Evolutionary conservation across 2,797 vertebrate genomes (phyloP).

Genomic region (Gallirallus australis): DNA sequence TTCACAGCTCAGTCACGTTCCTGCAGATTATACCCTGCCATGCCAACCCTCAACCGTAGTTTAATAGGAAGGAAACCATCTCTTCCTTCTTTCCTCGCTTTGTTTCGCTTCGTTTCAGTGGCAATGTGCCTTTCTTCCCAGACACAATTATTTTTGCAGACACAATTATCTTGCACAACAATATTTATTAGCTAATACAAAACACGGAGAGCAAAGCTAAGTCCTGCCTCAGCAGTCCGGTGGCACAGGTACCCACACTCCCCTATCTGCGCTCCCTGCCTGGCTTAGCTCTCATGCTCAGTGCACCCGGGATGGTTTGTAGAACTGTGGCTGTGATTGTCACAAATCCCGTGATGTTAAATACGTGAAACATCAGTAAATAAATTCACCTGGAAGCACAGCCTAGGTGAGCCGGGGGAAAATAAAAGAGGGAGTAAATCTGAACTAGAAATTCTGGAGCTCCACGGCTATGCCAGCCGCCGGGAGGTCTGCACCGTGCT

Average conservation of each 20-base stretch:
- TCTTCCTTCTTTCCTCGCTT: not conserved
- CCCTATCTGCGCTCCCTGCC: not conserved
- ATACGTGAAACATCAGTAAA: not conserved
- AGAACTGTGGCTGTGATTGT: not conserved
- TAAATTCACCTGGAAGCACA: not conserved
- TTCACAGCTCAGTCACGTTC: not conserved
- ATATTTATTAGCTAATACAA: not conserved
- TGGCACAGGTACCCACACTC: not conserved
- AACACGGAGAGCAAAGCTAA: not conserved
- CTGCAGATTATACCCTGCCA: not conserved
- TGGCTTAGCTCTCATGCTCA: not conserved
- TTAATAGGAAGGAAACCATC: not conserved
- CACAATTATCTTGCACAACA: not conserved
- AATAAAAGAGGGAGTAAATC: not conserved
- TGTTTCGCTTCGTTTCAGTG: not conserved
- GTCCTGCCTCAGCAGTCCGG: rapidly evolving
- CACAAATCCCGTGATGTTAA: rapidly evolving
- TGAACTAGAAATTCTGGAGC: not conserved
- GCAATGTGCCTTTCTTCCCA: not conserved
- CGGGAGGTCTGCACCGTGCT: no score
- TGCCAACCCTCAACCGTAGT: not conserved
- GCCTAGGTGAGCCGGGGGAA: rapidly evolving
- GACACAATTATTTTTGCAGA: not conserved
- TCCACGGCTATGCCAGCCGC: not conserved
- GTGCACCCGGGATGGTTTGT: not conserved